Conservation (phyloP, 2,888 invertebrate species). For the Ophraella communa region DNA sequence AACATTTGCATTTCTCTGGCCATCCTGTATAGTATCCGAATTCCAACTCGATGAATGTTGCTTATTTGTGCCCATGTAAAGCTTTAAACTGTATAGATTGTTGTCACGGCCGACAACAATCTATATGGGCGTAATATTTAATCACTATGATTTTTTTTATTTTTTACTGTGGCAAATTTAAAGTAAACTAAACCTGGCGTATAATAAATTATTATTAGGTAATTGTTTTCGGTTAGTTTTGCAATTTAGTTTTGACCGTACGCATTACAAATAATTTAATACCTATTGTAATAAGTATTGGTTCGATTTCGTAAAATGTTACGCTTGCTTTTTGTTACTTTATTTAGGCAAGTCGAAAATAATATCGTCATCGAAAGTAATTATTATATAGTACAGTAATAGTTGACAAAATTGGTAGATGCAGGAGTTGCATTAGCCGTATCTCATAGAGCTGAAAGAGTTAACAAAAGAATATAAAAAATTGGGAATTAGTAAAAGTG, state of each 20-base stretch:
- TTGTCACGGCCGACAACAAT: neutral
- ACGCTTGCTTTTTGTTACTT: too few species aligned
- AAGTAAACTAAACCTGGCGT: neutral
- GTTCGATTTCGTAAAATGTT: too few species aligned
- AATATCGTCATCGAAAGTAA: too few species aligned
- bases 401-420: too few species aligned
- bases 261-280: neutral
- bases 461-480: constrained; percentile 83
- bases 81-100: neutral
- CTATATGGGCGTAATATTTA: neutral
- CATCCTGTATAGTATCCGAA: neutral
- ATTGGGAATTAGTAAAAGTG: constrained; percentile 88
- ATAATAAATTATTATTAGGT: neutral
- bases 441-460: constrained; percentile 95
- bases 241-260: neutral
- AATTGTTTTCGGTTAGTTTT: neutral
- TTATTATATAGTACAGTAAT: too few species aligned
- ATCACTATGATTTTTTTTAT: neutral
- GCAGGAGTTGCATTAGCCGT: constrained; percentile 92
- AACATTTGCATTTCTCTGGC: neutral
- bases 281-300: neutral
- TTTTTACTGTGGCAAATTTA: neutral
- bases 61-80: neutral
- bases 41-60: neutral
- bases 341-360: too few species aligned